A percentile compares a stretch with the other conserved stretches of the same genome.
Conservation (phyloP, 2,888 invertebrate species). For the Tanypteryx hageni region DNA sequence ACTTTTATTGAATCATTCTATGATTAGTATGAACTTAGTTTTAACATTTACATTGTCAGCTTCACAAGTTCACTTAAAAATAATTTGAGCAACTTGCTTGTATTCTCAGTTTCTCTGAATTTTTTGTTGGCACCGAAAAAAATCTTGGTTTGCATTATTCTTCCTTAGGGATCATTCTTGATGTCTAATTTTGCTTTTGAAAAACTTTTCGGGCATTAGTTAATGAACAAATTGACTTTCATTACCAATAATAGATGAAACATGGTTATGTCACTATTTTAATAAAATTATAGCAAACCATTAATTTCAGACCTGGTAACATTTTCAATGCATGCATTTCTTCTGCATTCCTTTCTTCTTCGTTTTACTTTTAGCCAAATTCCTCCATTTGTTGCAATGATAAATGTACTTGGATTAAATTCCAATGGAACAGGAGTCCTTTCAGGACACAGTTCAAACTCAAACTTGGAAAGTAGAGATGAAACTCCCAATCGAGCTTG, state of each 20-base stretch:
- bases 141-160: too few relatives aligned
- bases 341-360: constrained; percentile 47
- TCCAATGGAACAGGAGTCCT: constrained; percentile 68
- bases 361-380: constrained; percentile 70
- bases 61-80: too few relatives aligned
- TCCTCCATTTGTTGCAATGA: constrained; percentile 69
- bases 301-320: not conserved
- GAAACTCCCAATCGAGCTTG: constrained; percentile 28
- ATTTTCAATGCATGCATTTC: not conserved
- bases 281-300: not conserved
- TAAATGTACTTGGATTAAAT: constrained; percentile 69
- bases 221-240: not conserved
- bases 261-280: not conserved
- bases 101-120: too few relatives aligned
- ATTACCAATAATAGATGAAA: not conserved
- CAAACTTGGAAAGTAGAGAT: constrained; percentile 9
- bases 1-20: too few relatives aligned
- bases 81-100: too few relatives aligned
- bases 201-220: not conserved
- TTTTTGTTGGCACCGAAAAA: too few relatives aligned
- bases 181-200: too few relatives aligned
- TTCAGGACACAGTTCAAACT: constrained; percentile 65
- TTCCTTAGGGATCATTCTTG: too few relatives aligned
- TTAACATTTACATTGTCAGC: too few relatives aligned
- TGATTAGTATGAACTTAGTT: too few relatives aligned